Evolutionary conservation across 2,797 vertebrate species (phyloP), one percentile per base, ranked within the genome.

Genomic region (Champsocephalus esox): DNA sequence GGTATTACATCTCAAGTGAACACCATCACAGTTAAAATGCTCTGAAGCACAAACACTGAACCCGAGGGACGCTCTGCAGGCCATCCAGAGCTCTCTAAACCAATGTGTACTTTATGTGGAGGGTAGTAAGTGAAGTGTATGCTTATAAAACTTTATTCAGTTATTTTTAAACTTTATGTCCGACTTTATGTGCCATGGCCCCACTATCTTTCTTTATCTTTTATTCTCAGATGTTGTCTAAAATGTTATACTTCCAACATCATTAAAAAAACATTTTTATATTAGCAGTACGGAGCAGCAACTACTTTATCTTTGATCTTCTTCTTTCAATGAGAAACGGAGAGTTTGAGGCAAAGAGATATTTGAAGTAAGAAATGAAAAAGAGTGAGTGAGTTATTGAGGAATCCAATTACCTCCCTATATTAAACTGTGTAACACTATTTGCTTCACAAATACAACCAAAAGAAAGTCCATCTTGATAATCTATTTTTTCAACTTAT

Each of bases 11-110:
- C 49, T 61, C 32, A 21, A 66, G 45, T 60, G 17, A 69, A 32
- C 66, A 66, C n/a, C 56, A 65, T 76, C 60, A 21, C 21, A 58
- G n/a, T 44, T 60, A 16, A 76, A 79, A 69, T 24, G 17, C 56
- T 38, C 34, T 38, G 34, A 38, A 38, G 34, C 34, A 38, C 9
- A 38, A 38, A 38, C 34, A 38, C 34, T 38, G 34, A 38, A 38
- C 8, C 34, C 2, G 34, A 38, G 34, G 7, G 34, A 38, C 34
- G 34, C 34, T 38, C 34, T 38, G 34, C 34, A 38, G 8, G 8
- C 34, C 8, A 38, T 9, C 34, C 8, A 38, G 34, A 38, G 6
- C 34, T 38, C 34, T 38, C 28, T 28, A 28, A 38, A 38, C 34
- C 34, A 38, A 38, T 38, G 34, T 38, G 34, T 38, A 38, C 34